phyloP scores from a whole-genome alignment of 2,888 invertebrate species.

The Melikaiella ostensackeni region DNA sequence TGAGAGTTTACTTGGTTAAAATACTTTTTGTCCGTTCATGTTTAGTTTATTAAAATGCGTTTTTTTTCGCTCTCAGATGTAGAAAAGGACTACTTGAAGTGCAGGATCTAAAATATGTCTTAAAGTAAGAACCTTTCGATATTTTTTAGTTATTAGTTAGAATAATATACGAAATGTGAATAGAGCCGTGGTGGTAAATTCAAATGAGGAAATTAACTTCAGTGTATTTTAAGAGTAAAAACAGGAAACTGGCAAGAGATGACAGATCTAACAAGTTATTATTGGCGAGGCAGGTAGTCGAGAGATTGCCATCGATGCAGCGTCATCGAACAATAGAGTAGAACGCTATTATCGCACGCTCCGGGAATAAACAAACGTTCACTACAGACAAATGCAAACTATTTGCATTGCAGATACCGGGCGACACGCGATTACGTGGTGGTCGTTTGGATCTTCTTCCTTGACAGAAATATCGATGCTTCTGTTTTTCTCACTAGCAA shows the following conservation, averaged over 20 bases:
- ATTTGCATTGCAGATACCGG: constrained; percentile 21
- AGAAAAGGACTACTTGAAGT: background rate
- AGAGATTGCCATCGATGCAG: constrained; percentile 1
- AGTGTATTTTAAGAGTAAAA: background rate
- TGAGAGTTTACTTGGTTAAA: background rate
- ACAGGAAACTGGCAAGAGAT: background rate
- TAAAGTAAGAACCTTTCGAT: too few species aligned
- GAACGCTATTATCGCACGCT: constrained; percentile 16
- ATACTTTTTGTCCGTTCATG: background rate
- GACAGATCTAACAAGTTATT: background rate
- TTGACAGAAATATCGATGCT: constrained; percentile 30
- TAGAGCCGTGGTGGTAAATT: background rate
- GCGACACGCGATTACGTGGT: background rate
- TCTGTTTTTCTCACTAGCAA: constrained; percentile 12
- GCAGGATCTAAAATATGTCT: background rate
- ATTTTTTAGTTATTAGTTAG: too few species aligned
- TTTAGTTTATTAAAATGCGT: background rate
- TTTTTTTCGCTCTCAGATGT: background rate
- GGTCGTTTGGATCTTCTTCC: background rate
- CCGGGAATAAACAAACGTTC: constrained; percentile 11
- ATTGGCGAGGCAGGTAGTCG: background rate
- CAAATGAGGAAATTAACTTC: background rate
- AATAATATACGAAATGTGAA: background rate
- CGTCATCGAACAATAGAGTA: constrained; percentile 21
- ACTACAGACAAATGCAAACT: background rate